A percentile compares a stretch with the other conserved stretches of the same genome.
Evolutionary conservation across 2,888 invertebrate genomes (phyloP).

Genomic region (Allolobophora icterica): DNA sequence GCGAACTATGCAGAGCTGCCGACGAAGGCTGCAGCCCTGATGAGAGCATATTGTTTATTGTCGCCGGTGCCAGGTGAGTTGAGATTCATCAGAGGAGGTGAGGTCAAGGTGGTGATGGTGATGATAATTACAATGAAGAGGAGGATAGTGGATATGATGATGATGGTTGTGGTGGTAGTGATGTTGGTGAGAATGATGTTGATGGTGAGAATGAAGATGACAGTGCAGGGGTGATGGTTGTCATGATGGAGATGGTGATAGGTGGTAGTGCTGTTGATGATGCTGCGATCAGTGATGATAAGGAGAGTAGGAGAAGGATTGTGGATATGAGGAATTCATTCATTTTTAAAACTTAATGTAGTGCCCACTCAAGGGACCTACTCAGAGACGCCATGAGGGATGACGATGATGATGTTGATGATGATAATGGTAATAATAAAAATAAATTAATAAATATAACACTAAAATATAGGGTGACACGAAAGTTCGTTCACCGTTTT

Average conservation of each 20-base stretch:
- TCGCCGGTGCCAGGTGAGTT: not conserved
- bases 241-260: slow-evolving; percentile 29
- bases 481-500: too few species aligned
- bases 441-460: too few species aligned
- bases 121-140: not conserved
- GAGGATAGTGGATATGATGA: not conserved
- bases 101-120: not conserved
- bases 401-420: too few species aligned
- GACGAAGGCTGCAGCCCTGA: not conserved
- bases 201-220: not conserved
- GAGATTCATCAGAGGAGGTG: too few species aligned
- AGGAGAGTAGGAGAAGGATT: too few species aligned
- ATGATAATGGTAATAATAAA: too few species aligned
- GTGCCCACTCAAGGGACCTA: too few species aligned
- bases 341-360: too few species aligned
- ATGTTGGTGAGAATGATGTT: not conserved
- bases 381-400: too few species aligned
- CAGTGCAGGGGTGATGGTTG: not conserved
- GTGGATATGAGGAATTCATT: too few species aligned
- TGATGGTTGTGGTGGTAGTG: not conserved
- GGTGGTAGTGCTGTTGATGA: not conserved
- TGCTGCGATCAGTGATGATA: too few species aligned
- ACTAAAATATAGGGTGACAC: not conserved
- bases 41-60: not conserved
- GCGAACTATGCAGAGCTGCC: not conserved